phyloP scores from a whole-genome alignment of 2,797 vertebrate genomes.

The Pteronotus mesoamericanus region DNA sequence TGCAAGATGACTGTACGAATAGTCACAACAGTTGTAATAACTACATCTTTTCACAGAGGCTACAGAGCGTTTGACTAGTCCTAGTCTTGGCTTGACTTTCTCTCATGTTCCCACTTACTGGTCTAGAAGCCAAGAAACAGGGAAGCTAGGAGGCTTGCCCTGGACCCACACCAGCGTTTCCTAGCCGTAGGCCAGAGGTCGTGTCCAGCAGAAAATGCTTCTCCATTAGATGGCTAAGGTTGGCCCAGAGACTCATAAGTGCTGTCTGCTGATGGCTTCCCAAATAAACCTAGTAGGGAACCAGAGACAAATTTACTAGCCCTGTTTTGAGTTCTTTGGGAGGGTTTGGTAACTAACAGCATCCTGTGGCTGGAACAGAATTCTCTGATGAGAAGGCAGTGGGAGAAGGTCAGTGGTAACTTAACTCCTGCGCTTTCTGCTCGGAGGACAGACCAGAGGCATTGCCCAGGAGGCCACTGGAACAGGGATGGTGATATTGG shows the following conservation, averaged over 20 bases:
- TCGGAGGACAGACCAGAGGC: not conserved
- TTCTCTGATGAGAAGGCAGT: not conserved
- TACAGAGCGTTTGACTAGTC: not conserved
- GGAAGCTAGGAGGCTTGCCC: not conserved
- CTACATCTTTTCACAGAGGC: not conserved
- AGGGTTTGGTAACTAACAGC: not conserved
- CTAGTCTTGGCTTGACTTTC: not conserved
- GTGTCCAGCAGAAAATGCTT: not conserved
- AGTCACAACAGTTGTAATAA: not conserved
- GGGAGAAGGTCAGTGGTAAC: not conserved
- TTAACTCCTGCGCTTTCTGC: not conserved
- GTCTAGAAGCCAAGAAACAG: not conserved
- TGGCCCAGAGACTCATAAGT: not conserved
- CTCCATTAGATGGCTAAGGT: not conserved
- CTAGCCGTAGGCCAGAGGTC: not conserved
- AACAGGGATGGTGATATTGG: not conserved
- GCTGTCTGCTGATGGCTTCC: not conserved
- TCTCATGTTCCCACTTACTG: not conserved
- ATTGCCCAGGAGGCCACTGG: not conserved
- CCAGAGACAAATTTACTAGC: not conserved
- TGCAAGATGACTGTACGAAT: not conserved
- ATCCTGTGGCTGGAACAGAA: not conserved
- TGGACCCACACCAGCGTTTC: not conserved
- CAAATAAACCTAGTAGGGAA: not conserved
- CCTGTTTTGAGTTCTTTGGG: not conserved